These are phyloP conservation scores for Vulpes lagopus DNA, from an alignment of 2,113 vertebrate species.

Conservation along the genomic window DNA sequence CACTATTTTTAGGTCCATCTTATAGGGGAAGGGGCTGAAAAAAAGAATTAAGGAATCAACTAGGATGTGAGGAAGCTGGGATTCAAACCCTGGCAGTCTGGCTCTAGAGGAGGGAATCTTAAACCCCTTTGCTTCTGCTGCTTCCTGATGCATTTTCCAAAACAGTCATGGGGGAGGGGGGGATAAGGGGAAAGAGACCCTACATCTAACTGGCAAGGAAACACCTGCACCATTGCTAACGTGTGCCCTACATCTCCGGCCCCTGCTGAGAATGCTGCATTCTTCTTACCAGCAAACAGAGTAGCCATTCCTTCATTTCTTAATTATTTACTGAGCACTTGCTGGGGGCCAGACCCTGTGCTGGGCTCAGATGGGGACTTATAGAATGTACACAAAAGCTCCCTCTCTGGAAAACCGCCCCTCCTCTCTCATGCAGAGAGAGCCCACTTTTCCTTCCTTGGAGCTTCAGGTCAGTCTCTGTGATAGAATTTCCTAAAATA, in stretches of 20 bases:
- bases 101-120: neutral
- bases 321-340: neutral
- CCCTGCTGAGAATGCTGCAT: neutral
- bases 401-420: neutral
- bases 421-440: neutral
- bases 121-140: neutral
- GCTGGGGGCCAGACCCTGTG: neutral
- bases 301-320: neutral
- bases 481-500: neutral
- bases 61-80: neutral
- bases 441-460: neutral
- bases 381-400: neutral
- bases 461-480: neutral
- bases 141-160: neutral
- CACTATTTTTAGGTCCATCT: neutral
- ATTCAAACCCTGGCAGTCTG: neutral
- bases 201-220: too few species aligned
- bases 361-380: neutral
- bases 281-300: neutral
- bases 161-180: neutral
- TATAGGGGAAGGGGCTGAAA: neutral
- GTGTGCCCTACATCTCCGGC: fast-evolving
- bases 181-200: neutral
- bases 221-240: fast-evolving
- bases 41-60: neutral